Evolutionary conservation across 2,797 vertebrate genomes (phyloP), one percentile per base, ranked within the genome.

Genomic region (Sebastes trivittatus): DNA sequence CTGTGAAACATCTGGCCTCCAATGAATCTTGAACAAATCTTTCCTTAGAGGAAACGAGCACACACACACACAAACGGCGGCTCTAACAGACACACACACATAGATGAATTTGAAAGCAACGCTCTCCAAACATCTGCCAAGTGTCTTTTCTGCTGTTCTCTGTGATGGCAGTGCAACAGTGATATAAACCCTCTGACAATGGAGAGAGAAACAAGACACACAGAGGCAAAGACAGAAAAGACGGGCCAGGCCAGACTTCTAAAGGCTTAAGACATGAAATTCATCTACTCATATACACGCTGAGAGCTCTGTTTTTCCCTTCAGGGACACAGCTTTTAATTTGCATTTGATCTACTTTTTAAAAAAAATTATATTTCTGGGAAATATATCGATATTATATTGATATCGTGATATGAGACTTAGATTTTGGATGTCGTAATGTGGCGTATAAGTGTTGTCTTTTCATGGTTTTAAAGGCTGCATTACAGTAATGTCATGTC

Each of bases 81-180:
- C 58, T 70, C 32, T 11, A 16, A 61, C 25, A 65, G 3, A 64
- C 49, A 55, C 32, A 63, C 63, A 38, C 42, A 58, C 80, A 82
- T 42, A 82, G 27, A 73, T 64, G 30, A 30, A 87, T 82, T 68
- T 69, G 59, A 46, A 79, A 63, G 59, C 56, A 23, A 23, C 3
- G n/a, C 74, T 83, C 73, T 78, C 32, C 29, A 69, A 87, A 87
- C 86, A 92, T 84, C 87, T 92, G 87, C 83, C 75, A 83, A 80
- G 54, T 76, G 78, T 84, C 62, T 84, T 79, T 56, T 69, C 75
- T 62, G 70, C 66, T 71, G 60, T 71, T 78, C 58, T 80, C 62
- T 42, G 74, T 60, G 76, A 85, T 54, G 80, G 61, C 71, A 27
- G 58, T 9, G 78, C 76, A 81, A 67, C 65, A 58, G 69, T 29